A percentile compares a stretch with the other conserved stretches of the same genome.
These are phyloP conservation scores for Ornithoptera alexandrae DNA, from an alignment of 2,888 invertebrate species.

Conservation along the genomic window DNA sequence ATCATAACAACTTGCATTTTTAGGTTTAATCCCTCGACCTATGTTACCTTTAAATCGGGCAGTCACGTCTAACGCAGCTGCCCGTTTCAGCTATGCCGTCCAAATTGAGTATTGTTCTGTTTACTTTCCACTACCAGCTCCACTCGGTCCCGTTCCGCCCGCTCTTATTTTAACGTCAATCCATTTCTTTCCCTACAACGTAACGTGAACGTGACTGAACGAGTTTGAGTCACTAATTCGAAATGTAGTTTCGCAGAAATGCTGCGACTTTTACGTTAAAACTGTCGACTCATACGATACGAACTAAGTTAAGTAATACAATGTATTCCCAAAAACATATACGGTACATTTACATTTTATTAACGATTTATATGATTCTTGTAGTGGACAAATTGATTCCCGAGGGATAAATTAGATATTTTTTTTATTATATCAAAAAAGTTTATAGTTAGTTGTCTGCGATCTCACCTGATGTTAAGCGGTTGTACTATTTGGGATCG, in stretches of 20 bases:
- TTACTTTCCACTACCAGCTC: slow-evolving; percentile 22
- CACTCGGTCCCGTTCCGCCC: not conserved
- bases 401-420: too few relatives aligned
- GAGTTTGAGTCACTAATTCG: slow-evolving; percentile 57
- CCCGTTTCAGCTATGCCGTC: slow-evolving; percentile 18
- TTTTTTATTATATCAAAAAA: too few relatives aligned
- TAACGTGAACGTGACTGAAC: slow-evolving; percentile 60
- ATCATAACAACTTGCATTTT: slow-evolving; percentile 11
- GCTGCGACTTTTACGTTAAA: slow-evolving; percentile 18
- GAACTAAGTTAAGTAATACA: not conserved
- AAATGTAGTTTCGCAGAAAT: slow-evolving; percentile 41
- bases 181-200: slow-evolving; percentile 31
- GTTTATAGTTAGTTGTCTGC: too few relatives aligned
- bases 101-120: slow-evolving; percentile 31
- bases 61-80: slow-evolving; percentile 29
- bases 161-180: slow-evolving; percentile 26
- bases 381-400: too few relatives aligned
- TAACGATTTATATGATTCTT: too few relatives aligned
- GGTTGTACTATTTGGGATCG: too few relatives aligned
- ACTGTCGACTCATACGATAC: slow-evolving; percentile 2
- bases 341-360: not conserved
- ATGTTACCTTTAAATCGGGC: slow-evolving; percentile 23
- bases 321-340: not conserved
- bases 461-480: too few relatives aligned
- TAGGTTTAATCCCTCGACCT: slow-evolving; percentile 27